phyloP scores from a whole-genome alignment of 2,797 vertebrate species.

The Argya squamiceps region DNA sequence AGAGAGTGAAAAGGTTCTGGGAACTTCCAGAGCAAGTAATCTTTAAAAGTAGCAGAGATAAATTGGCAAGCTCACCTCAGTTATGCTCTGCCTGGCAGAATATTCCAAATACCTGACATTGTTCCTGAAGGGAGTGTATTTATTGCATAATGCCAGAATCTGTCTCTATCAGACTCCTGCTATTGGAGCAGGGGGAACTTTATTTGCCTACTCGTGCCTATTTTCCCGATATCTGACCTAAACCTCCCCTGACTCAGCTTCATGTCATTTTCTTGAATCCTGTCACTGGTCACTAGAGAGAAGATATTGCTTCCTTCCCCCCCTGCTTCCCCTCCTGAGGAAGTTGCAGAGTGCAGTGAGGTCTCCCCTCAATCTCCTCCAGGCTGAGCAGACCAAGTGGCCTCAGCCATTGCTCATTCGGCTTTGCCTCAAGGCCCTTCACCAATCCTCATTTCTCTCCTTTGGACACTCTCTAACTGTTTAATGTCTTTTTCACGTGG shows the following conservation, averaged over 20 bases:
- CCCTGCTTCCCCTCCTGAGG: rapidly evolving
- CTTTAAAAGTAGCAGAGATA: neutral
- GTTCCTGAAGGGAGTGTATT: neutral
- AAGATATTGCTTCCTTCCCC: rapidly evolving
- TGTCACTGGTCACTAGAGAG: neutral
- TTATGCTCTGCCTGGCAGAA: neutral
- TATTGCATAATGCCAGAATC: neutral
- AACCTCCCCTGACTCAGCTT: neutral
- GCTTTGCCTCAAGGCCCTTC: neutral
- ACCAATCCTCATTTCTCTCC: neutral
- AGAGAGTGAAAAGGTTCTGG: neutral
- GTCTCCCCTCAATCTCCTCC: neutral
- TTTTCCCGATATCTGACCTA: neutral
- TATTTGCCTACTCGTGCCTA: neutral
- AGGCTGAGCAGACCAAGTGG: neutral
- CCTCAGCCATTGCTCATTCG: rapidly evolving
- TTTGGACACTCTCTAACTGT: neutral
- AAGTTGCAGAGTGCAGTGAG: neutral
- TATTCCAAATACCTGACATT: neutral
- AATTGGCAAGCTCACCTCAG: neutral
- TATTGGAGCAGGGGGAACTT: neutral
- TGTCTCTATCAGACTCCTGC: neutral
- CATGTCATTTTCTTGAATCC: neutral
- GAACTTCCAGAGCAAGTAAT: neutral
- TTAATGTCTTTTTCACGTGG: rapidly evolving